phyloP scores from a whole-genome alignment of 2,113 vertebrate genomes.

The Petromus typicus region DNA sequence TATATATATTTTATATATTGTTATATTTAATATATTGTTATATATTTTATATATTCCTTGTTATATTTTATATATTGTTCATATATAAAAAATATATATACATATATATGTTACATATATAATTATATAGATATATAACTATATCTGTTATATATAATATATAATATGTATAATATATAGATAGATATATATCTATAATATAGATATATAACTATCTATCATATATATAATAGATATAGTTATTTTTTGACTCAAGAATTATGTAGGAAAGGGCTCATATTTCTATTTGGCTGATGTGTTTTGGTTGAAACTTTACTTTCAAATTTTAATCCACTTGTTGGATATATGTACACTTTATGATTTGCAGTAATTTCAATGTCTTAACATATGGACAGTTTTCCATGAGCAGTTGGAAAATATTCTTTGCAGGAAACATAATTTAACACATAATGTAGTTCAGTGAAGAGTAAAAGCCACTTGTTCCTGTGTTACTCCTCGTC shows the following conservation, averaged over 20 bases:
- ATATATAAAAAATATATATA: too few relatives aligned
- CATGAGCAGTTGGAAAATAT: neutral
- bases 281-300: conserved; percentile 41
- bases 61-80: too few relatives aligned
- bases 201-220: too few relatives aligned
- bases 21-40: too few relatives aligned
- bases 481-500: neutral
- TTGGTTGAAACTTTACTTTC: conserved; percentile 13
- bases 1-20: too few relatives aligned
- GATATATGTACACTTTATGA: neutral
- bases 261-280: neutral
- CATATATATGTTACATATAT: neutral
- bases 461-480: neutral
- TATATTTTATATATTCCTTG: too few relatives aligned
- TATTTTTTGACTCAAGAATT: conserved; percentile 5
- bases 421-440: neutral
- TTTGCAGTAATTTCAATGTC: neutral
- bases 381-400: conserved; percentile 4
- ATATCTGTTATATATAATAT: too few relatives aligned
- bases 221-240: too few relatives aligned
- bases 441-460: conserved; percentile 3
- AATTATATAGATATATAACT: too few relatives aligned
- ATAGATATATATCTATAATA: too few relatives aligned
- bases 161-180: too few relatives aligned
- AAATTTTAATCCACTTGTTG: conserved; percentile 24